phyloP scores from a whole-genome alignment of 2,888 invertebrate species.

The Oegoconia quadripuncta region DNA sequence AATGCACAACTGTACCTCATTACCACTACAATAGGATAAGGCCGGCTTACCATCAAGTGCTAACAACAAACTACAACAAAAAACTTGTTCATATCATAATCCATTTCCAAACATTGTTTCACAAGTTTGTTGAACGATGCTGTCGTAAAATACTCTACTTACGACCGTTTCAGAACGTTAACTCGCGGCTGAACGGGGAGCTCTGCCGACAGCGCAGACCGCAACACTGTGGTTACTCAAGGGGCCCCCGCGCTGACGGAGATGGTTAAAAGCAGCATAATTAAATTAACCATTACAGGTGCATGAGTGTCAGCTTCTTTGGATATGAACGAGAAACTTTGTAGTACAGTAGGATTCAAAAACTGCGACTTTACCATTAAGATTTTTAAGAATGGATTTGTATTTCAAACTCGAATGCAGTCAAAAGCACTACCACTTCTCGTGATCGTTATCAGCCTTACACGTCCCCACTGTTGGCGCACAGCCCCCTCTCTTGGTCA shows the following conservation, averaged over 20 bases:
- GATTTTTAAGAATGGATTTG: too few species aligned
- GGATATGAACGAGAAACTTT: conserved; percentile 24
- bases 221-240: conserved; percentile 28
- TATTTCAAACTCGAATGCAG: too few species aligned
- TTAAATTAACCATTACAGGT: conserved; percentile 36
- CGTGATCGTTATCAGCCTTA: too few species aligned
- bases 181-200: conserved; percentile 25
- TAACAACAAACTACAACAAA: too few species aligned
- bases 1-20: neutral
- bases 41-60: neutral
- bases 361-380: too few species aligned
- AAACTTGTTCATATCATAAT: neutral
- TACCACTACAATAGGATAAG: neutral
- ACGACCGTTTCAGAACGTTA: conserved; percentile 29
- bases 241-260: conserved; percentile 2
- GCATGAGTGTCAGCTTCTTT: conserved; percentile 30
- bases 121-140: conserved; percentile 5
- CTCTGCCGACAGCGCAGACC: conserved; percentile 19
- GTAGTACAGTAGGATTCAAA: too few species aligned
- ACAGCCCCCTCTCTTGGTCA: too few species aligned
- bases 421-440: too few species aligned
- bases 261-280: conserved; percentile 27
- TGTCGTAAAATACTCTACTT: conserved; percentile 18
- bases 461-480: too few species aligned
- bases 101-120: neutral